Evolutionary conservation across 2,888 invertebrate species (phyloP).

Genomic region (Aleiodes alternator): DNA sequence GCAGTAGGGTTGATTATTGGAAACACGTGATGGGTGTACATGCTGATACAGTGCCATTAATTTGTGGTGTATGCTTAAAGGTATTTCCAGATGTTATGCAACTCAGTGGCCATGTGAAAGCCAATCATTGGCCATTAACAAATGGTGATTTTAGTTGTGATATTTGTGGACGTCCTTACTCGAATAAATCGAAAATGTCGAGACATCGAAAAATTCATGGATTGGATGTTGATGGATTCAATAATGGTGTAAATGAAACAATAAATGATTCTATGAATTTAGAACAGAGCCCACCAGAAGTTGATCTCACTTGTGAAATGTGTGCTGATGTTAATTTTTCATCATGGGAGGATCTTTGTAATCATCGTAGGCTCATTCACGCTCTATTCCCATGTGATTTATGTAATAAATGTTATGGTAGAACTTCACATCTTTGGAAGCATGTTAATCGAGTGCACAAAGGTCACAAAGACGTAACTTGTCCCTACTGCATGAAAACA

Average conservation of each 20-base stretch:
- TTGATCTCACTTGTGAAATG: conserved; percentile 67
- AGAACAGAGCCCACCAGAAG: conserved; percentile 48
- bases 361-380: conserved; percentile 77
- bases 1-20: conserved; percentile 77
- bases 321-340: conserved; percentile 73
- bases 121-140: conserved; percentile 75
- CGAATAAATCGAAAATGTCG: conserved; percentile 77
- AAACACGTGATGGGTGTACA: conserved; percentile 78
- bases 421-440: conserved; percentile 80
- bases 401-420: conserved; percentile 79
- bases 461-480: conserved; percentile 79
- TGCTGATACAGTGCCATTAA: conserved; percentile 75
- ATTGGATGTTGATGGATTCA: conserved; percentile 61
- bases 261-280: conserved; percentile 39
- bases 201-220: conserved; percentile 76
- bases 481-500: conserved; percentile 78
- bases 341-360: conserved; percentile 76
- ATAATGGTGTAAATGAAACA: conserved; percentile 56
- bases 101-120: conserved; percentile 73
- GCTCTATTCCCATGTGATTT: conserved; percentile 79
- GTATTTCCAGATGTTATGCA: conserved; percentile 74
- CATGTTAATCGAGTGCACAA: conserved; percentile 79
- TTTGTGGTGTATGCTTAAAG: conserved; percentile 77
- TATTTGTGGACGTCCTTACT: conserved; percentile 76
- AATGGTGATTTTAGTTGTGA: conserved; percentile 76